Percentiles rank a stretch among this genome's conserved stretches.
Evolutionary conservation across 2,888 invertebrate genomes (phyloP).

Genomic region (Fabriciana adippe): DNA sequence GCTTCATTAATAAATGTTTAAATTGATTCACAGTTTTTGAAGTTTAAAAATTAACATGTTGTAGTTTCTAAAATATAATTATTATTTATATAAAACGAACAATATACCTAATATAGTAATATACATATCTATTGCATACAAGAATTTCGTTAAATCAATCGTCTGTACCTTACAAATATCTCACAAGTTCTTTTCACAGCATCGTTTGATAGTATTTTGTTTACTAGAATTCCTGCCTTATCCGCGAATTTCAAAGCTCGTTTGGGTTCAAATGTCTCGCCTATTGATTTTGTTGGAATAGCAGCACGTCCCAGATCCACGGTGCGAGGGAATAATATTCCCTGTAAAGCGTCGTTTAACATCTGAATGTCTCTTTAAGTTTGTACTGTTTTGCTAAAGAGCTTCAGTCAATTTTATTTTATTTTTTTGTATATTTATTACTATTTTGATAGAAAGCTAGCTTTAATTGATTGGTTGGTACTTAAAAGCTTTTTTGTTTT

Average conservation of each 20-base stretch:
- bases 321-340: slow-evolving; percentile 48
- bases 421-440: neutral
- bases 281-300: slow-evolving; percentile 67
- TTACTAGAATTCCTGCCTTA: slow-evolving; percentile 8
- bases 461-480: too few relatives aligned
- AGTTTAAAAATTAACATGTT: too few relatives aligned
- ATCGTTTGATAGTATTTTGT: neutral
- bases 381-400: neutral
- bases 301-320: slow-evolving; percentile 50
- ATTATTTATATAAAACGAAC: too few relatives aligned
- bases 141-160: too few relatives aligned
- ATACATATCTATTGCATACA: too few relatives aligned
- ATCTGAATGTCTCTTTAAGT: slow-evolving; percentile 43
- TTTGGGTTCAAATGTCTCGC: slow-evolving; percentile 52
- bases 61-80: too few relatives aligned
- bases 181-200: neutral
- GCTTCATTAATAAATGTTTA: too few relatives aligned
- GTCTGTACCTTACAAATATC: slow-evolving; percentile 2
- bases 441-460: neutral
- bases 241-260: slow-evolving; percentile 23
- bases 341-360: slow-evolving; percentile 42
- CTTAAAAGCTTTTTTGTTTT: too few relatives aligned
- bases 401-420: slow-evolving; percentile 7
- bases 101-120: too few relatives aligned
- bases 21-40: too few relatives aligned